phyloP scores from a whole-genome alignment of 2,113 vertebrate species.

The Cervus canadensis region DNA sequence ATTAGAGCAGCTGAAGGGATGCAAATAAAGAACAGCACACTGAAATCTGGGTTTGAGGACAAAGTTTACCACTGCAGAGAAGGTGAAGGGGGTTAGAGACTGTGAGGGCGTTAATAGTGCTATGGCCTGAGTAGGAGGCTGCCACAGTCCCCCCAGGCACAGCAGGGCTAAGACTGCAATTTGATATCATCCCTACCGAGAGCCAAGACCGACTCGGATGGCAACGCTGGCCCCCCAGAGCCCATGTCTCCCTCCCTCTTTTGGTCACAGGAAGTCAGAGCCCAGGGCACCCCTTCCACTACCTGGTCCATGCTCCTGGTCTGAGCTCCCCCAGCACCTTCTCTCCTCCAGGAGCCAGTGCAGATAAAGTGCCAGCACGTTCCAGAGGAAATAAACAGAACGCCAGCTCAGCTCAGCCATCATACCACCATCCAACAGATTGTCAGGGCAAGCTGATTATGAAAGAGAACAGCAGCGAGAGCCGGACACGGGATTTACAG shows the following conservation, averaged over 20 bases:
- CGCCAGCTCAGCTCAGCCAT: neutral
- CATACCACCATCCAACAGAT: neutral
- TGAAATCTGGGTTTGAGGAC: neutral
- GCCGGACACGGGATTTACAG: neutral
- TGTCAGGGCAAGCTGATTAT: neutral
- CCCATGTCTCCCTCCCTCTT: neutral
- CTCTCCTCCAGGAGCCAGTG: neutral
- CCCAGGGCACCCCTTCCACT: neutral
- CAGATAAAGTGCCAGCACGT: neutral
- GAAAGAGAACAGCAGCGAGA: neutral
- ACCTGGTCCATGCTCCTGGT: neutral
- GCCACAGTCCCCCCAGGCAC: neutral
- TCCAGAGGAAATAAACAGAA: neutral
- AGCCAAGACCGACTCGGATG: neutral
- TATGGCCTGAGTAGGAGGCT: neutral
- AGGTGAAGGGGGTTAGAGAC: neutral
- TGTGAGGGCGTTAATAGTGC: neutral
- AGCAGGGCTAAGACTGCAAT: neutral
- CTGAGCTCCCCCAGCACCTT: neutral
- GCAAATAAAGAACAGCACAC: neutral
- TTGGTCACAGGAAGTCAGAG: neutral
- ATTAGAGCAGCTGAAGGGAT: neutral
- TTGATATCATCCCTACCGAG: neutral
- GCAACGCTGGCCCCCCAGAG: neutral
- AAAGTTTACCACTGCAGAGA: neutral